A percentile compares a stretch with the other conserved stretches of the same genome.
These are phyloP conservation scores for Sarcophaga carnaria DNA, from an alignment of 2,888 invertebrate genomes.

Conservation along the genomic window DNA sequence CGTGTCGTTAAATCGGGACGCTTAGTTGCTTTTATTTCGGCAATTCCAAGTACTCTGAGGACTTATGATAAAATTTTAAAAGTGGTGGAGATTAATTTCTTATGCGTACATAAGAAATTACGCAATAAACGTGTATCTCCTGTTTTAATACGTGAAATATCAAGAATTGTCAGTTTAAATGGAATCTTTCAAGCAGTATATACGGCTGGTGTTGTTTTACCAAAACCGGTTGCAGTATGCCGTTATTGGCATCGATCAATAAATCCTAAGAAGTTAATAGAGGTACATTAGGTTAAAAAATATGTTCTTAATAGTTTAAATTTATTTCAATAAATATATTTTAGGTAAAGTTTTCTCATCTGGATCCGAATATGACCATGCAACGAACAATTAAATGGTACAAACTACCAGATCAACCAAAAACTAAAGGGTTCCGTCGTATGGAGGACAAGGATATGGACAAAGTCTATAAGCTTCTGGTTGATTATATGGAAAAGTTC, in stretches of 20 bases:
- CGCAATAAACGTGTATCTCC: conserved; percentile 98
- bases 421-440: conserved; percentile 91
- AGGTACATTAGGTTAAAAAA: conserved; percentile 83
- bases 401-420: conserved; percentile 94
- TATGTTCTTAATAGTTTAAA: too few relatives aligned
- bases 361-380: conserved; percentile 99
- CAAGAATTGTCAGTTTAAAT: conserved; percentile 95
- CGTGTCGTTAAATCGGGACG: conserved; percentile 95
- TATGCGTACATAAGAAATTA: conserved; percentile 99
- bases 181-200: conserved; percentile 99
- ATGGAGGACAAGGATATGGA: conserved; percentile 88
- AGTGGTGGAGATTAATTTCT: conserved; percentile 99
- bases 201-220: conserved; percentile 98
- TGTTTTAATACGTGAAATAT: conserved; percentile 98
- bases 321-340: conserved; percentile 29
- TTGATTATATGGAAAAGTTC: conserved; percentile 92
- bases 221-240: conserved; percentile 98
- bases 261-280: conserved; percentile 99
- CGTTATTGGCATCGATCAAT: conserved; percentile 99
- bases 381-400: conserved; percentile 98
- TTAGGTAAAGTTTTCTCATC: conserved; percentile 93
- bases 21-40: conserved; percentile 98
- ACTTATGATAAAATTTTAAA: conserved; percentile 93
- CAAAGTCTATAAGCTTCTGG: conserved; percentile 88
- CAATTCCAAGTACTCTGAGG: conserved; percentile 95